Percentiles rank a stretch among this genome's conserved stretches.
Conservation (phyloP, 2,888 invertebrate species). For the Lasioglossum lativentre region DNA sequence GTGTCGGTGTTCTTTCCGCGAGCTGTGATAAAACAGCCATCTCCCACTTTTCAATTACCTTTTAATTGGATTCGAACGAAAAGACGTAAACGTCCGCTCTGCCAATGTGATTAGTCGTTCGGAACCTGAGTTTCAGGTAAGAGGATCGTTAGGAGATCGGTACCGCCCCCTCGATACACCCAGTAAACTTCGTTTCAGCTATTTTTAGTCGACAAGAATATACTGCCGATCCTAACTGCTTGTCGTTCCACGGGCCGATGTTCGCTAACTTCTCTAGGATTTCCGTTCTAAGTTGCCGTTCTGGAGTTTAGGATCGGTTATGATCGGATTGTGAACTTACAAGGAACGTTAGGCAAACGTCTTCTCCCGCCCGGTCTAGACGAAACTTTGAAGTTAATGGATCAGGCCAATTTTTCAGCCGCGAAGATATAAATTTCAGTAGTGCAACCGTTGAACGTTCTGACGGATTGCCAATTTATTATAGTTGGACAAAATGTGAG, state of each 20-base stretch:
- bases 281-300: background rate
- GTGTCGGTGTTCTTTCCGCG: constrained; percentile 41
- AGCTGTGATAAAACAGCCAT: constrained; percentile 28
- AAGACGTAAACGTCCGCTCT: constrained; percentile 36
- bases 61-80: constrained; percentile 63
- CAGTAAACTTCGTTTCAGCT: constrained; percentile 20
- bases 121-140: constrained; percentile 28
- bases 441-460: background rate
- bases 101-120: constrained; percentile 50
- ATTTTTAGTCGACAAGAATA: background rate
- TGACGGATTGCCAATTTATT: background rate
- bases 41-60: constrained; percentile 51
- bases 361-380: background rate
- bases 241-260: background rate
- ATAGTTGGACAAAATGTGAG: background rate
- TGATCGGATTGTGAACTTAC: background rate
- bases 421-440: background rate
- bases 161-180: constrained; percentile 19
- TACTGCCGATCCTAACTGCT: constrained; percentile 22
- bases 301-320: background rate
- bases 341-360: background rate
- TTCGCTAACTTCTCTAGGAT: background rate
- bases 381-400: background rate
- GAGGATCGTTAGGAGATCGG: constrained; percentile 49
- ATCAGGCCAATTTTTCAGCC: background rate